Base-by-base conservation (phyloP, 2,888 invertebrate genomes). In the Xestia rhomboidea region DNA sequence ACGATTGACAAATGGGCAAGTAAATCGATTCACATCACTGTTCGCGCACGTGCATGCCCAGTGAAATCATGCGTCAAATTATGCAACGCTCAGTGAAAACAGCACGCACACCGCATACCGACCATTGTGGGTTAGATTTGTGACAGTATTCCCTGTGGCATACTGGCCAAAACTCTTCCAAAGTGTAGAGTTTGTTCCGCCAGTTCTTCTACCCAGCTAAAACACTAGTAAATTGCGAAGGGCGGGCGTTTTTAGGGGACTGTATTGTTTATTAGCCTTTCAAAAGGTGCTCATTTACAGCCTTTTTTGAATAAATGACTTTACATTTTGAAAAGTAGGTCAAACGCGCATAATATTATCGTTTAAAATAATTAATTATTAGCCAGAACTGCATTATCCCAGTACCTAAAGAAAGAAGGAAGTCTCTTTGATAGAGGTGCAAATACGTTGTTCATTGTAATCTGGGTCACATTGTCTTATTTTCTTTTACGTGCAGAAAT, bases 41-140 rank as follows among this genome's bases (percentile, higher is more conserved):
- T 87, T 82, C 83, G 85, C 79, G 86, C 86, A 80, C 84, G 86
- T 88, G 83, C 88, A 86, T 82, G 87, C 87, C 80, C 89, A 86
- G 87, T 86, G 91, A 89, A 93, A 89, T 89, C 92, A 91, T 91
- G 93, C 92, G 90, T 90, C 85, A 87, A 93, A 93, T 93, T 94
- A 93, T 92, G 94, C 93, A 93, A 94, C 87, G 77, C 76, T 68
- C 77, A 92, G 94, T 93, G 94, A 93, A 94, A 94, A 92, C 92
- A 85, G 87, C 87, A 87, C 90, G 83, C 89, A 84, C 67, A 73
- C 79, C 60, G 90, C 89, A 90, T 90, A 88, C 89, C 88, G 77
- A 88, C 51, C 81, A 67, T 83, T 82, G 83, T 84, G 82, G 88
- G 81, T 85, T 87, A 88, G 84, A 85, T 87, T 84, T 88, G 87